A percentile compares a stretch with the other conserved stretches of the same genome.
Evolutionary conservation across 1,140 invertebrate genomes (phyloP).

Genomic region (Penaeus chinensis): DNA sequence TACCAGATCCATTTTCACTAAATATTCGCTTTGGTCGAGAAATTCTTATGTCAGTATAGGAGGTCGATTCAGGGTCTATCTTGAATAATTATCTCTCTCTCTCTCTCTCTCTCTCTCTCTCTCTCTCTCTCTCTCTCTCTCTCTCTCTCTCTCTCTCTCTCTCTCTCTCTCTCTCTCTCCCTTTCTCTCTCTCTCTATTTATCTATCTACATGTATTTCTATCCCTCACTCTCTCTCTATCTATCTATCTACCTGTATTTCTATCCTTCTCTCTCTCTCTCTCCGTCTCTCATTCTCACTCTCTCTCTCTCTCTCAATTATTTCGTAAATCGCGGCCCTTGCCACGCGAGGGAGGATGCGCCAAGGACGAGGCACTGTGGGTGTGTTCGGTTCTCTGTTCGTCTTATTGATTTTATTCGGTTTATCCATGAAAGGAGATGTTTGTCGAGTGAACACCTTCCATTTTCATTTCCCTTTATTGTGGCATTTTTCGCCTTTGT

Average conservation of each 20-base stretch:
- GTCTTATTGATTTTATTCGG: no score
- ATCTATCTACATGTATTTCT: constrained; percentile 32
- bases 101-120: not conserved
- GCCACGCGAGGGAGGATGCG: not conserved
- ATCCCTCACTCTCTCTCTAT: constrained; percentile 33
- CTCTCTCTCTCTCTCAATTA: not conserved
- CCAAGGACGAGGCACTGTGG: not conserved
- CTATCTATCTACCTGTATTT: not conserved
- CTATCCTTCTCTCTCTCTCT: not conserved
- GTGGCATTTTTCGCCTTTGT: no score
- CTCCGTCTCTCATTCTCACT: not conserved
- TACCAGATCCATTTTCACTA: no score
- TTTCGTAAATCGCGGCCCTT: not conserved
- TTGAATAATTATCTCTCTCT: no score
- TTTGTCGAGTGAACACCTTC: no score
- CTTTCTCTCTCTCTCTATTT: constrained; percentile 29
- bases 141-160: not conserved
- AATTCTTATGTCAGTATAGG: no score
- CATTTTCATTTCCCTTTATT: no score
- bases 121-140: no score
- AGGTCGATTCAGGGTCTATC: no score
- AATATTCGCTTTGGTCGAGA: no score
- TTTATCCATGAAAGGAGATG: no score
- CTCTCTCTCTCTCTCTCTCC: constrained; percentile 31
- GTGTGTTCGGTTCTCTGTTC: no score